Conservation (phyloP, 92 coral and sea anemone species). For the Phenganax stokvisi region DNA sequence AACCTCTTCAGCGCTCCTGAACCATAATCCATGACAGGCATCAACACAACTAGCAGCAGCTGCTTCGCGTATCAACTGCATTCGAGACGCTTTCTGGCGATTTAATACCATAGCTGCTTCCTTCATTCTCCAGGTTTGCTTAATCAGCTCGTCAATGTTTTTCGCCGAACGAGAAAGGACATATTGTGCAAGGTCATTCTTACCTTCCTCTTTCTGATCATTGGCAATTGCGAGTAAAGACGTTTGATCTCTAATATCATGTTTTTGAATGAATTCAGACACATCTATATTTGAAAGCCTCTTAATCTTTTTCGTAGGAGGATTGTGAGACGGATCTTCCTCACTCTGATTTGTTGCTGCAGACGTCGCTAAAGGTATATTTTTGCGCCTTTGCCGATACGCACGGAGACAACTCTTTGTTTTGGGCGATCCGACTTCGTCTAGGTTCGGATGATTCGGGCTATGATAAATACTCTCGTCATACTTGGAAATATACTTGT, state of each 20-base stretch:
- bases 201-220: background rate
- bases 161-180: background rate
- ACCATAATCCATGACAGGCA: background rate
- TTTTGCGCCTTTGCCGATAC: no score
- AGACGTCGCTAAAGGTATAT: no score
- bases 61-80: background rate
- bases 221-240: conserved; percentile 21
- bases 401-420: background rate
- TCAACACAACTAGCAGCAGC: conserved; percentile 5
- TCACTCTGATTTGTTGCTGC: background rate
- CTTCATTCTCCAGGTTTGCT: conserved; percentile 25
- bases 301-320: background rate
- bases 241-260: conserved; percentile 9
- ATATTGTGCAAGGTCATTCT: conserved; percentile 10
- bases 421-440: conserved; percentile 10
- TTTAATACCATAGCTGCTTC: background rate
- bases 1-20: conserved; percentile 5
- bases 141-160: conserved; percentile 1
- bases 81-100: background rate
- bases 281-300: conserved; percentile 11
- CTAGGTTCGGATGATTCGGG: conserved; percentile 11
- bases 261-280: conserved; percentile 3
- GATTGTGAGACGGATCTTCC: background rate
- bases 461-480: conserved; percentile 4
- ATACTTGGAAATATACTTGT: conserved; percentile 1